Conservation (phyloP, 2,797 vertebrate species). For the Gallinago nigripennis region DNA sequence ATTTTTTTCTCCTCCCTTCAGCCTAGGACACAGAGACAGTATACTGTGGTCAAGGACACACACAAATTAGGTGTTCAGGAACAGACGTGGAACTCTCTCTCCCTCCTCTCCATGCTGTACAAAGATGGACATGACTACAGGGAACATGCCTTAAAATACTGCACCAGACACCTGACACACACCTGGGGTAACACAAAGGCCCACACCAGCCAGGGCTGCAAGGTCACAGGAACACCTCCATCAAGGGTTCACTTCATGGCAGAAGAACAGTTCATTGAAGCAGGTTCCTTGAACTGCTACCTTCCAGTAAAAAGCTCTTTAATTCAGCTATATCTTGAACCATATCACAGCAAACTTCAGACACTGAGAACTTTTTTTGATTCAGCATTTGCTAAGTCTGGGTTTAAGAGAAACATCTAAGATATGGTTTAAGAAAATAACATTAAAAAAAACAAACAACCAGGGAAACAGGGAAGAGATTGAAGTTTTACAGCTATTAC, state of each 20-base stretch:
- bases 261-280: neutral
- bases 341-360: neutral
- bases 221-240: neutral
- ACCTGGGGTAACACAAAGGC: neutral
- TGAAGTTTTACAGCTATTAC: neutral
- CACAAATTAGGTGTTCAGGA: neutral
- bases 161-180: neutral
- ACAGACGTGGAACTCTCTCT: neutral
- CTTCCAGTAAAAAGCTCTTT: neutral
- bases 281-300: neutral
- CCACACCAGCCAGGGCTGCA: neutral
- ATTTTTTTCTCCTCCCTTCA: neutral
- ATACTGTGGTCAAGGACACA: neutral
- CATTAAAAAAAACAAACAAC: neutral
- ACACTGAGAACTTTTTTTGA: neutral
- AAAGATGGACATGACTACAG: neutral
- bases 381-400: neutral
- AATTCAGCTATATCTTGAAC: neutral
- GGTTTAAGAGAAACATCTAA: no score
- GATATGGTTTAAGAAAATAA: neutral
- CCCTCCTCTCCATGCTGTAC: neutral
- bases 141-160: neutral
- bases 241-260: neutral
- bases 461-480: neutral
- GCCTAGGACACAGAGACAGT: neutral